Conservation (phyloP, 92 coral and sea anemone genomes). For the Bergia puertoricense region DNA sequence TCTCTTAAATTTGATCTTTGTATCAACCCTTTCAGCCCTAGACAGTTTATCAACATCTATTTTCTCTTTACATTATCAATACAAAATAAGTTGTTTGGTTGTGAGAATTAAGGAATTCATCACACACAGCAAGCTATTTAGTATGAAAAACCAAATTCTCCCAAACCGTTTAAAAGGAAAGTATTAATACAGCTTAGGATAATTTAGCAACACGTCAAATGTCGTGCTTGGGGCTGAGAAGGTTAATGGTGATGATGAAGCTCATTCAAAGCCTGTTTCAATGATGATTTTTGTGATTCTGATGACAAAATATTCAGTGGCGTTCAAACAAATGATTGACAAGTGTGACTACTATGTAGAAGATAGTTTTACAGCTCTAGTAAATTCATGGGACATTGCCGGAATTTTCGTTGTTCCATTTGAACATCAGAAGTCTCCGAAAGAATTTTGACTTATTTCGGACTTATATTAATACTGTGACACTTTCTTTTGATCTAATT, state of each 20-base stretch:
- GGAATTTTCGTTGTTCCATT: constrained; percentile 3
- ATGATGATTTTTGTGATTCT: not conserved
- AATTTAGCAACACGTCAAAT: too few relatives aligned
- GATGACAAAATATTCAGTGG: not conserved
- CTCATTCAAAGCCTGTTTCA: constrained; percentile 1
- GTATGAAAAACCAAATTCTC: too few relatives aligned
- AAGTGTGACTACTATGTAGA: not conserved
- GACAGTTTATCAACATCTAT: too few relatives aligned
- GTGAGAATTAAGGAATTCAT: too few relatives aligned
- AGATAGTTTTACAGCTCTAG: not conserved
- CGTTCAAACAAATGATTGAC: constrained; percentile 1
- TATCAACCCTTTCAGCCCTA: not conserved
- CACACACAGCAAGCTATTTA: too few relatives aligned
- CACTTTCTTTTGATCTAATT: constrained; percentile 1
- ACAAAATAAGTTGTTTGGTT: too few relatives aligned
- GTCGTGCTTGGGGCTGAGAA: too few relatives aligned
- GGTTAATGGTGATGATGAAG: not conserved
- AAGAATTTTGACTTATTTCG: not conserved
- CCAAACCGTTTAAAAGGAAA: too few relatives aligned
- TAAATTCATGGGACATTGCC: not conserved
- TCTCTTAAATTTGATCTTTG: constrained; percentile 10
- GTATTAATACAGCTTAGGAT: too few relatives aligned
- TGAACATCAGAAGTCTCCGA: not conserved
- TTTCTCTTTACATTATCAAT: too few relatives aligned
- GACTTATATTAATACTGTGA: not conserved